Base-by-base conservation (phyloP, 2,113 vertebrate genomes). In the Bos indicus region DNA sequence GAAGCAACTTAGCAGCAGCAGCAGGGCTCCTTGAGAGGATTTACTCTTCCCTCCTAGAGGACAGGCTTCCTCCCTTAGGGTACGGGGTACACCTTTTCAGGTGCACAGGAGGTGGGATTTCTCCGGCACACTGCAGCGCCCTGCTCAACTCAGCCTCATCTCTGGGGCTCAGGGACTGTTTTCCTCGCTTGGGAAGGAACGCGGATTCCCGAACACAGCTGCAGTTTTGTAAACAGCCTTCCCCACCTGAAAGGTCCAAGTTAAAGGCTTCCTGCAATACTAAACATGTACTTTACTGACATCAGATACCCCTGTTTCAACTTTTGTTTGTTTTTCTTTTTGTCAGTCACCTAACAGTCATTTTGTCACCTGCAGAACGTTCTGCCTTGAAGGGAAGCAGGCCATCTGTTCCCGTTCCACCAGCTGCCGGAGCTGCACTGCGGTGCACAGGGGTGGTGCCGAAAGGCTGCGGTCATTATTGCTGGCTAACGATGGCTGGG, bases 281-380 rank as follows among this genome's bases (percentile, higher is more conserved):
- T 40, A n/a, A 94, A n/a, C 60, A 9, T 3, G 8, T 9, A 9
- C 54, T 56, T 90, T 40, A 28, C 62, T 71, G 84, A 91, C 82
- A 64, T 57, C 46, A 80, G 67, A 90, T 95, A 81, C 77, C 85
- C 80, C 21, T n/a, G 16, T 91, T 88, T 88, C 94, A 62, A 91
- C 67, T 96, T 95, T 11, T 64, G 80, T 96, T 97, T 96, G 88
- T 93, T 93, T 96, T 96, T 88, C 95, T 88, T 96, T 88, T 93
- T 82, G 59, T 85, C 89, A 96, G 91, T 96, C 97, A 93, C 91
- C 67, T 90, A 57, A n/a, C 78, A 89, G 94, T 95, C 96, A 36
- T 88, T 85, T 90, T 96, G 83, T 95, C 97, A 98, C 98, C 97
- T 97, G 96, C 96, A 96, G 95, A 97, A 95, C 91, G 96, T 88